phyloP scores from a whole-genome alignment of 2,797 vertebrate species.

The Craterocephalus amniculus region DNA sequence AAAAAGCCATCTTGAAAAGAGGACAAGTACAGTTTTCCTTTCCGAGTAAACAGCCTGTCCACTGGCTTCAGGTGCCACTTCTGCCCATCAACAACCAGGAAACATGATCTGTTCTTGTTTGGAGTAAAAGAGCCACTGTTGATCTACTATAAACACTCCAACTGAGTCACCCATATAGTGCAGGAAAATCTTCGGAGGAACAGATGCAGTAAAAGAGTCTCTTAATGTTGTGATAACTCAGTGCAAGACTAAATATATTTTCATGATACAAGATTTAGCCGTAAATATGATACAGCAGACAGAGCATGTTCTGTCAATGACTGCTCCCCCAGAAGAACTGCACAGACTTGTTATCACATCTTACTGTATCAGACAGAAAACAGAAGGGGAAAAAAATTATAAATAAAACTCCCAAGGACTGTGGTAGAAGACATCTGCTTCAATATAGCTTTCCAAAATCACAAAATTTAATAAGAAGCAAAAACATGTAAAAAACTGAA shows the following conservation, averaged over 20 bases:
- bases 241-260: neutral
- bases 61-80: conserved; percentile 2
- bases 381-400: conserved; percentile 1
- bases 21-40: neutral
- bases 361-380: conserved; percentile 20
- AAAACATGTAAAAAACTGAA: neutral
- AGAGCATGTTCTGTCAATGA: conserved; percentile 11
- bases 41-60: neutral
- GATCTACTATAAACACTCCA: neutral
- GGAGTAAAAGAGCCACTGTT: neutral
- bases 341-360: conserved; percentile 6
- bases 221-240: neutral
- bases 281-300: neutral
- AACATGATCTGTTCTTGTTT: neutral
- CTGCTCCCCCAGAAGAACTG: conserved; percentile 3
- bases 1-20: neutral
- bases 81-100: neutral
- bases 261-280: neutral
- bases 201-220: neutral
- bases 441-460: neutral
- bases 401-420: neutral
- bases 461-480: neutral
- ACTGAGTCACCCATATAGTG: neutral
- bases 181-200: conserved; percentile 1
- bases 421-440: neutral